These are phyloP conservation scores for Unio pictorum DNA, from an alignment of 2,888 invertebrate genomes.

Conservation along the genomic window DNA sequence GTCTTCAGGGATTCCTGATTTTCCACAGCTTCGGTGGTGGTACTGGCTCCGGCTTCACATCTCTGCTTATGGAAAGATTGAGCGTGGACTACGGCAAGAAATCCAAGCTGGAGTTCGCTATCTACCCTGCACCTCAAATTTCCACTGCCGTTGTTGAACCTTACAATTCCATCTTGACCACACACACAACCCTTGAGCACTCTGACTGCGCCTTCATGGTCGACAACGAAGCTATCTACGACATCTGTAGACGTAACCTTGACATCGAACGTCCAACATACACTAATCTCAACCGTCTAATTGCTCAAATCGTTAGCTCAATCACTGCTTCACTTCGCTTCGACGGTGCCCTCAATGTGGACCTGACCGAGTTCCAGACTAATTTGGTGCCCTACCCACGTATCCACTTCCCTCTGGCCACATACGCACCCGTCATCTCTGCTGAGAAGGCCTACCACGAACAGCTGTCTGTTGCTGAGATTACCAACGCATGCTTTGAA, in stretches of 20 bases:
- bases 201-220: slow-evolving; percentile 80
- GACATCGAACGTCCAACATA: slow-evolving; percentile 88
- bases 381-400: slow-evolving; percentile 71
- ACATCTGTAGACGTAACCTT: slow-evolving; percentile 83
- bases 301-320: slow-evolving; percentile 83
- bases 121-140: slow-evolving; percentile 67
- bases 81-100: slow-evolving; percentile 67
- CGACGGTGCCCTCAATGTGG: slow-evolving; percentile 74
- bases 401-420: slow-evolving; percentile 86
- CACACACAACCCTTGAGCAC: slow-evolving; percentile 67
- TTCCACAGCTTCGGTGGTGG: slow-evolving; percentile 69
- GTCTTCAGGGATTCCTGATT: slow-evolving; percentile 68
- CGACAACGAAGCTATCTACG: slow-evolving; percentile 88
- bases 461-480: slow-evolving; percentile 74
- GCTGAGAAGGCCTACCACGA: slow-evolving; percentile 92
- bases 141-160: slow-evolving; percentile 66
- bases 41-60: slow-evolving; percentile 69
- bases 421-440: slow-evolving; percentile 93
- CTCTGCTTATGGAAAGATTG: slow-evolving; percentile 68
- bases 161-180: slow-evolving; percentile 66
- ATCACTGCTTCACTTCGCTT: slow-evolving; percentile 72
- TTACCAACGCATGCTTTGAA: slow-evolving; percentile 83
- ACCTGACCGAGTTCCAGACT: slow-evolving; percentile 73
- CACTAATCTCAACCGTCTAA: slow-evolving; percentile 91
- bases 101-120: slow-evolving; percentile 66